These are phyloP conservation scores for Axis porcinus DNA, from an alignment of 2,113 vertebrate species.

Conservation along the genomic window DNA sequence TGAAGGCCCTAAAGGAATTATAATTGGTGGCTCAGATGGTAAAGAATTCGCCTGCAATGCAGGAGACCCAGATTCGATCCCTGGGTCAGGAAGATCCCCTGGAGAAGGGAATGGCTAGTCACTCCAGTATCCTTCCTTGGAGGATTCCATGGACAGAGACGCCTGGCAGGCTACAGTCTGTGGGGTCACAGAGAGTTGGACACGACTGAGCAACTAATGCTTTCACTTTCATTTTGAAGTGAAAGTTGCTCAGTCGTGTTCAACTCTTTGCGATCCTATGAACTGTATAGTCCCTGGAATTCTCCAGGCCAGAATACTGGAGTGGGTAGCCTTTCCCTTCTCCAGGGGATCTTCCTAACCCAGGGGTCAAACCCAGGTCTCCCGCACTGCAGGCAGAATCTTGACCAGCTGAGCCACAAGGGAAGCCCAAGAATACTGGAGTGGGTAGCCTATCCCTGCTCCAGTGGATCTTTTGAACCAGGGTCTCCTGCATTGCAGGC, in stretches of 20 bases:
- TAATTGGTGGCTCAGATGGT: neutral
- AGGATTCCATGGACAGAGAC: neutral
- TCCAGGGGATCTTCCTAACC: neutral
- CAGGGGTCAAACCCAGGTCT: neutral
- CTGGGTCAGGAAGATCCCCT: neutral
- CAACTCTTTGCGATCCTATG: rapidly evolving
- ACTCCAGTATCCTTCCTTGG: neutral
- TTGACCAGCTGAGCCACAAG: neutral
- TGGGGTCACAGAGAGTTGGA: neutral
- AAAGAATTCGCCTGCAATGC: neutral
- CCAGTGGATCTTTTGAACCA: neutral
- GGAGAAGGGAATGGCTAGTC: neutral
- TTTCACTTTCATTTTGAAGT: neutral
- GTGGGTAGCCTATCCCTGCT: neutral
- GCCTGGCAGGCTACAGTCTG: neutral
- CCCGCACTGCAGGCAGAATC: neutral
- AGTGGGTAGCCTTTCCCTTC: neutral
- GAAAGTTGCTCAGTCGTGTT: neutral
- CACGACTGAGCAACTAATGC: neutral
- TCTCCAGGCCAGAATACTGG: neutral
- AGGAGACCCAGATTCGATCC: neutral
- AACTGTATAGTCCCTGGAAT: neutral
- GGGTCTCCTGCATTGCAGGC: neutral
- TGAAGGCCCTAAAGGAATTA: neutral
- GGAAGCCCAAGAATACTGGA: neutral